Base-by-base conservation (phyloP, 2,888 invertebrate genomes). In the Griposia aprilina region DNA sequence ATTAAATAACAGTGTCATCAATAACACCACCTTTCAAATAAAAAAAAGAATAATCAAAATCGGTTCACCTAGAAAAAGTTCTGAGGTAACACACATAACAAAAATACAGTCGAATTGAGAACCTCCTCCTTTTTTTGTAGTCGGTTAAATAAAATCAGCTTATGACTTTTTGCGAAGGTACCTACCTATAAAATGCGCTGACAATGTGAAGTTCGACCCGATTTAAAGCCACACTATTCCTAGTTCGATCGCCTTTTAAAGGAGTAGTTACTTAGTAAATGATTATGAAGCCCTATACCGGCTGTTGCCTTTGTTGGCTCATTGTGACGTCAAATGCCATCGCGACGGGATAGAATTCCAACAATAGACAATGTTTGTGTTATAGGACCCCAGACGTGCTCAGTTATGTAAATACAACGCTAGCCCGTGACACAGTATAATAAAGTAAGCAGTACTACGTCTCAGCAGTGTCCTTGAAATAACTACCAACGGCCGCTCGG, bases 311-410 rank as follows among this genome's bases (percentile, higher is more conserved):
- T 55, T 71, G 78, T 62, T 52, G n/a, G 36, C 79, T 71, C 62
- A 62, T 60, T 63, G 48, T 77, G 77, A 71, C 83, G 81, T 68
- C 69, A 65, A 48, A 74, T 48, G 60, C 83, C 60, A 82, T 59
- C 76, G 62, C 70, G 76, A 8, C 65, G 69, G 86, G 79, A 81
- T 81, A 74, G 62, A 83, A 78, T 81, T 83, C 85, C 81, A 83
- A 81, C 78, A 85, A 80, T 86, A 82, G 73, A 74, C 62, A 57
- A 86, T 78, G 67, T 86, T 86, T 76, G 74, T 86, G 71, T 50
- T 74, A 76, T 55, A 4, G 62, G 59, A 84, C 70, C 62, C 59
- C 67, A 71, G 77, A 65, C 65, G 57, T 48, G 80, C 67, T 57
- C 69, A 62, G 60, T 74, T 83, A 78, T 66, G 78, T 85, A 83